Percentiles rank a stretch among this genome's conserved stretches.
Conservation (phyloP, 2,888 invertebrate genomes). For the Hipparchia sbordonii region DNA sequence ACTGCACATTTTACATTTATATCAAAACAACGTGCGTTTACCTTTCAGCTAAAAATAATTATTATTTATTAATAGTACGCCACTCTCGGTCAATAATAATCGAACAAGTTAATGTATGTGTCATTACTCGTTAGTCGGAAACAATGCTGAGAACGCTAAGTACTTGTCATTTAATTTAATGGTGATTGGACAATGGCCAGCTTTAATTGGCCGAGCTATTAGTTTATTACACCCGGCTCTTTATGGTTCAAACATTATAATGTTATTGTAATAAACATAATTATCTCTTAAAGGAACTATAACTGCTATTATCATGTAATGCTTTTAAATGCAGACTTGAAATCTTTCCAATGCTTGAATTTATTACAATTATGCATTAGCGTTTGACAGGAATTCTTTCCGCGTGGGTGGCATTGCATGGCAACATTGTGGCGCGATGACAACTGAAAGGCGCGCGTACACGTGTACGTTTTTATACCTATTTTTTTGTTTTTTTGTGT, state of each 20-base stretch:
- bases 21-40: too few relatives aligned
- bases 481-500: too few relatives aligned
- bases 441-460: neutral
- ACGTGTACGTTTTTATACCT: neutral
- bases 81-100: neutral
- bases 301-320: neutral
- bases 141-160: conserved; percentile 16
- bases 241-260: conserved; percentile 11
- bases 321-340: neutral
- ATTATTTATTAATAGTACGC: neutral
- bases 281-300: neutral
- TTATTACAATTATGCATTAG: too few relatives aligned
- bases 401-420: neutral
- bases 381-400: too few relatives aligned
- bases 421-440: neutral
- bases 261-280: conserved; percentile 11
- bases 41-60: too few relatives aligned
- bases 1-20: too few relatives aligned
- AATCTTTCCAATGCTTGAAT: neutral
- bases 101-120: conserved; percentile 13
- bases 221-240: neutral
- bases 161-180: conserved; percentile 14
- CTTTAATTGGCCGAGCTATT: conserved; percentile 22
- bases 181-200: conserved; percentile 21
- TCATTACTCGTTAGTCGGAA: conserved; percentile 17